Percentiles rank a stretch among this genome's conserved stretches.
Evolutionary conservation across 1,140 invertebrate genomes (phyloP).

Genomic region (Fopius arisanus): DNA sequence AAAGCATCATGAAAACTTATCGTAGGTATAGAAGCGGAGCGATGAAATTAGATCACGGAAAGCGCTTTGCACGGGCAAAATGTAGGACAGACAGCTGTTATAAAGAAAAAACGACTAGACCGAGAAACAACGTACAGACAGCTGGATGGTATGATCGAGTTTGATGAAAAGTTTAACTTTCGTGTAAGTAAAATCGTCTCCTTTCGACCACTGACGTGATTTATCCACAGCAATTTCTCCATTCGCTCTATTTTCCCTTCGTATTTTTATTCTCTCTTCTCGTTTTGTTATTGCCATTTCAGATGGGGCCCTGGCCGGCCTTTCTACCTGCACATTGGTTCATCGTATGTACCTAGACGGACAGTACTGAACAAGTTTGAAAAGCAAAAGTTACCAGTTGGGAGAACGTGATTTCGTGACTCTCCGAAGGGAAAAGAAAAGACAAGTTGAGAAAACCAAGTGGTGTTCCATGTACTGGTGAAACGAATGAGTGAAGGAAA

Average conservation of each 20-base stretch:
- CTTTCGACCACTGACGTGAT: slow-evolving; percentile 37
- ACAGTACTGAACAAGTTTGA: slow-evolving; percentile 36
- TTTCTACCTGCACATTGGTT: not conserved
- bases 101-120: not conserved
- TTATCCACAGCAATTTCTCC: slow-evolving; percentile 41
- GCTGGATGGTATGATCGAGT: slow-evolving; percentile 42
- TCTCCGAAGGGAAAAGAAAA: slow-evolving; percentile 35
- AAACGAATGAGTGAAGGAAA: not conserved
- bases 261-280: not conserved
- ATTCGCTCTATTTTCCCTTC: not conserved
- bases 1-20: slow-evolving; percentile 27
- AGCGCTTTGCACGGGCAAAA: not conserved
- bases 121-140: not conserved
- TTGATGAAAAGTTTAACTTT: slow-evolving; percentile 40
- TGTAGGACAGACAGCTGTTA: not conserved
- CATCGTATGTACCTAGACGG: not conserved
- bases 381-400: slow-evolving; percentile 44
- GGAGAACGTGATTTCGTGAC: slow-evolving; percentile 48
- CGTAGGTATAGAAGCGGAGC: not conserved
- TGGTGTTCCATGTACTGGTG: slow-evolving; percentile 33
- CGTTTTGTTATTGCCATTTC: not conserved
- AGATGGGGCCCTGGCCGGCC: not conserved
- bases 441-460: not conserved
- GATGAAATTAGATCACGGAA: slow-evolving; percentile 24
- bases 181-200: slow-evolving; percentile 46